A percentile compares a stretch with the other conserved stretches of the same genome.
These are phyloP conservation scores for Crioceris asparagi DNA, from an alignment of 2,888 invertebrate species.

Conservation along the genomic window DNA sequence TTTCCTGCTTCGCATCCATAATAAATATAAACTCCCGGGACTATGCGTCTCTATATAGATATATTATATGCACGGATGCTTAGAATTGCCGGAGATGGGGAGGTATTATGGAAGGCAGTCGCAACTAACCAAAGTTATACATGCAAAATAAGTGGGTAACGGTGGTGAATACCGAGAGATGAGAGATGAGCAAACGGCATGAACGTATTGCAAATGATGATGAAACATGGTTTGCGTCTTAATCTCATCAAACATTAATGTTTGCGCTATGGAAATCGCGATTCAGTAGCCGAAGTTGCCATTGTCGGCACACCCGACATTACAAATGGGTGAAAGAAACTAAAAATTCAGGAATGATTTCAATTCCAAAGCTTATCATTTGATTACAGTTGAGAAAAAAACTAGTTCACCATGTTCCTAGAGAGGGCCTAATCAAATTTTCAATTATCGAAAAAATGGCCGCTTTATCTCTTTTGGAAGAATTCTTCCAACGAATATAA, in stretches of 20 bases:
- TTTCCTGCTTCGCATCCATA: too few relatives aligned
- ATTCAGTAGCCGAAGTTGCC: constrained; percentile 7
- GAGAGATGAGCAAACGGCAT: constrained; percentile 22
- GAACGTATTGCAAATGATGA: constrained; percentile 27
- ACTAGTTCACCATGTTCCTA: too few relatives aligned
- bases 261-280: constrained; percentile 9
- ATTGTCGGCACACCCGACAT: background rate
- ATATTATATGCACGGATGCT: too few relatives aligned
- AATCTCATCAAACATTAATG: constrained; percentile 38
- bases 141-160: constrained; percentile 20
- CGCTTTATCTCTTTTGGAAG: too few relatives aligned
- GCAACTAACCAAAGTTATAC: constrained; percentile 18
- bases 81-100: too few relatives aligned
- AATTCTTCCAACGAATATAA: too few relatives aligned
- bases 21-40: too few relatives aligned
- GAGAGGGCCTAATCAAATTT: too few relatives aligned
- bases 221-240: constrained; percentile 39
- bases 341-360: background rate
- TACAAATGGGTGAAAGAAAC: background rate
- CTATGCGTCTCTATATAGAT: too few relatives aligned
- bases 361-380: background rate
- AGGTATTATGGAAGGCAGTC: too few relatives aligned
- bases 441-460: too few relatives aligned
- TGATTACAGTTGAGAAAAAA: background rate
- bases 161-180: constrained; percentile 15